phyloP scores from a whole-genome alignment of 1,140 invertebrate genomes.

The Aphelinus certus region DNA sequence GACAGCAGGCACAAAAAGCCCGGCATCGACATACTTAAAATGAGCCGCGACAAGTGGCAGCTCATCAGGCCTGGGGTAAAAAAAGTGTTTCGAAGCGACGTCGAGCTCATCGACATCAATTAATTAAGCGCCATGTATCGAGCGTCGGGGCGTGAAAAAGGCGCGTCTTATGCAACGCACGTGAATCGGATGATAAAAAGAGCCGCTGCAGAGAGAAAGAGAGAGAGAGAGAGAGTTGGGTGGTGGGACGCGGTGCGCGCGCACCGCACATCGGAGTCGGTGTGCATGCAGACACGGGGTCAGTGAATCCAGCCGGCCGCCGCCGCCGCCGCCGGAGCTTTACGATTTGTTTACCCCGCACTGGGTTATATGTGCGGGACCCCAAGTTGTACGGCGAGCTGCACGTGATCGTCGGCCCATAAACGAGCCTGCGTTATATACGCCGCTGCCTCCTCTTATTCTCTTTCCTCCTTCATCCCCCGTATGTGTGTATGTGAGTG shows the following conservation, averaged over 20 bases:
- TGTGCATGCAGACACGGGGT: conserved; percentile 50
- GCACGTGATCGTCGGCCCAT: conserved; percentile 63
- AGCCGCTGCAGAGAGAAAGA: background rate
- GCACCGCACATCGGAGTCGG: too few species aligned
- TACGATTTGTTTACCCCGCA: conserved; percentile 67
- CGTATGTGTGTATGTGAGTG: too few species aligned
- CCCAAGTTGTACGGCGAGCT: conserved; percentile 59
- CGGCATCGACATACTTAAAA: too few species aligned
- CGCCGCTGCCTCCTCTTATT: conserved; percentile 47
- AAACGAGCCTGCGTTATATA: conserved; percentile 64
- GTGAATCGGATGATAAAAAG: conserved; percentile 42
- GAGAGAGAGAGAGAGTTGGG: too few species aligned
- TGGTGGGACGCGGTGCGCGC: too few species aligned
- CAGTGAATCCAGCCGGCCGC: conserved; percentile 58
- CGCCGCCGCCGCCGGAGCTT: conserved; percentile 53
- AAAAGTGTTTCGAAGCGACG: too few species aligned
- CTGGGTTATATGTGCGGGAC: conserved; percentile 58
- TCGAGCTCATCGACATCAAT: too few species aligned
- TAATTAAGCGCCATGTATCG: too few species aligned
- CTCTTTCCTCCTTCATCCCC: conserved; percentile 25
- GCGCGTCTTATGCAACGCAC: conserved; percentile 32
- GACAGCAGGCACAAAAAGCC: too few species aligned
- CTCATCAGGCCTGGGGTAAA: too few species aligned
- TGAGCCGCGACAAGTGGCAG: too few species aligned
- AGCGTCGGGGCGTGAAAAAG: too few species aligned